Percentiles rank a stretch among this genome's conserved stretches.
Conservation (phyloP, 2,113 vertebrate species). For the Mesembrinibis cayennensis region DNA sequence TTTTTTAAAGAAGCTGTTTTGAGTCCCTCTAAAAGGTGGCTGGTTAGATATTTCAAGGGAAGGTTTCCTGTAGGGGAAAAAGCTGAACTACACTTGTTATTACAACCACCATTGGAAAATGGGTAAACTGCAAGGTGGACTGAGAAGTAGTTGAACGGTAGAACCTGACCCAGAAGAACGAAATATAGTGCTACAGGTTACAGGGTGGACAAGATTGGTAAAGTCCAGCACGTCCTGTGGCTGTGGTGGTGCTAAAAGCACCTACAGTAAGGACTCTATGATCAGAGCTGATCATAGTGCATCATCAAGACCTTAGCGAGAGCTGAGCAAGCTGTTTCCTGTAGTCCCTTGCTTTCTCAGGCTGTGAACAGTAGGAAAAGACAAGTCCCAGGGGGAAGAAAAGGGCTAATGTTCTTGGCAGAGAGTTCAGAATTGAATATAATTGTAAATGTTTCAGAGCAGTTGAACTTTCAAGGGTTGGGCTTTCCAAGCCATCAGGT, state of each 20-base stretch:
- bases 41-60: neutral
- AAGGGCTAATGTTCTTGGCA: neutral
- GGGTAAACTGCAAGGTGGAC: neutral
- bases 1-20: neutral
- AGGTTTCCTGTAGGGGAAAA: neutral
- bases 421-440: neutral
- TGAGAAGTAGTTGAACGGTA: neutral
- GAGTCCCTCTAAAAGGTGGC: neutral
- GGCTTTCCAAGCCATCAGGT: neutral
- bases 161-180: neutral
- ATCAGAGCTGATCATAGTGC: neutral
- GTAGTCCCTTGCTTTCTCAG: neutral
- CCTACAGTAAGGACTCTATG: rapidly evolving
- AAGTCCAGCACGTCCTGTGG: neutral
- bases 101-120: neutral
- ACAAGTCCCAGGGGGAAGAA: neutral
- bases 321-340: neutral
- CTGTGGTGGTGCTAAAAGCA: neutral
- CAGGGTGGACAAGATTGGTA: neutral
- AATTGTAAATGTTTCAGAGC: neutral
- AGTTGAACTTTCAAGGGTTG: neutral
- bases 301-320: neutral
- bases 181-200: neutral
- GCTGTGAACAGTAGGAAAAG: neutral
- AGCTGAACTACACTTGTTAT: neutral